Conservation (phyloP, 2,113 vertebrate genomes). For the Cyphomyrus discorhynchus region DNA sequence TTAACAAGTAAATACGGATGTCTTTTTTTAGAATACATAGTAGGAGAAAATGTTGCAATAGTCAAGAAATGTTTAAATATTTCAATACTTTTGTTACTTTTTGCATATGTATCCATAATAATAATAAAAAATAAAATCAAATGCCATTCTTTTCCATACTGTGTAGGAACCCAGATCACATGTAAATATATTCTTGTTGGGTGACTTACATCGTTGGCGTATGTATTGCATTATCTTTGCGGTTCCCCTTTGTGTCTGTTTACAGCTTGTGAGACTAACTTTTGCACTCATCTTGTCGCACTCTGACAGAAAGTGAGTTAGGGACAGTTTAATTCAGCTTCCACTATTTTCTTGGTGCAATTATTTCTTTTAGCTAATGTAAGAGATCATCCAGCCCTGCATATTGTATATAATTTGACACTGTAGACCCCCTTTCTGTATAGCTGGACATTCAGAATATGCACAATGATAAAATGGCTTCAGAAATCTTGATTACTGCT, state of each 20-base stretch:
- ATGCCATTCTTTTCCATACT: not conserved
- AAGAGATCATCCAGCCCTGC: not conserved
- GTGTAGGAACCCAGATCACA: not conserved
- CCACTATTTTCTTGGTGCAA: not conserved
- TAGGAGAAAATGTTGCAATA: not conserved
- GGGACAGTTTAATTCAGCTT: not conserved
- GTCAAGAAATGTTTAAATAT: not conserved
- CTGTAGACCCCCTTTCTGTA: not conserved
- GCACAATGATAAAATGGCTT: not conserved
- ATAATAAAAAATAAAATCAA: not conserved
- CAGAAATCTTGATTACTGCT: not conserved
- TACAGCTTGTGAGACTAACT: not conserved
- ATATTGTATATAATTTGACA: not conserved
- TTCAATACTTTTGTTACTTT: not conserved
- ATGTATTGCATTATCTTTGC: not conserved
- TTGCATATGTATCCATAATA: not conserved
- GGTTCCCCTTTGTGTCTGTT: not conserved
- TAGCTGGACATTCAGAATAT: not conserved
- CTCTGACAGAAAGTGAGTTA: not conserved
- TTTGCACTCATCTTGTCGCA: not conserved
- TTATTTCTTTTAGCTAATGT: not conserved
- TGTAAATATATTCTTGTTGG: not conserved
- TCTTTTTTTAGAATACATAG: not conserved
- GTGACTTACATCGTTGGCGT: not conserved
- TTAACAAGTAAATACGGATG: not conserved